Evolutionary conservation across 1,140 invertebrate species (phyloP), one percentile per base, ranked within the genome.

Genomic region (Doryteuthis pealeii): DNA sequence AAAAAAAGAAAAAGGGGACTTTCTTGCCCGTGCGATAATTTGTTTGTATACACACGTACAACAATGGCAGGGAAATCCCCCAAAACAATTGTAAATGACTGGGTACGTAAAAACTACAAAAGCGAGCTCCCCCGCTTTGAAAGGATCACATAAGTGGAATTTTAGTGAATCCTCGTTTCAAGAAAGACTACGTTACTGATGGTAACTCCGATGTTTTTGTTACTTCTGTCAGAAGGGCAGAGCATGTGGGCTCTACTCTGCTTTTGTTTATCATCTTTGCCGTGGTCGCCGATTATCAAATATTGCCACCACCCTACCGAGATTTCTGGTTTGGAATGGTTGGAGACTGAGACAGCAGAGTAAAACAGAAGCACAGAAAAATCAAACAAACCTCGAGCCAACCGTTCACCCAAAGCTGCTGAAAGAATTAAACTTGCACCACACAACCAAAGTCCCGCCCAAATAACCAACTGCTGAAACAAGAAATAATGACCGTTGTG

Each of bases 51-150:
- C 77, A 87, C 86, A 32, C 74, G 84, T 35, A 83, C 86, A 65
- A 84, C 86, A 74, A 86, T 85, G 86, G 86, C 86, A 32, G 86
- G 85, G 0, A 87, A 87, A 74, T 86, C 85, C 22, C 86, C 86
- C 1, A 87, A 86, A 79, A 84, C 86, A 77, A 86, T 87, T 73
- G 78, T 87, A 0, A 86, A 82, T 69, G 86, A 87, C 74, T 87
- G 86, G 86, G 79, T 80, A 54, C 76, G 86, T n/a, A 87, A 87
- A 75, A 82, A 86, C 74, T 74, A 85, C 1, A 82, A 83, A 62
- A 83, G 81, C 74, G 76, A 79, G n/a, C 74, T 81, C 12, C 83
- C 85, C 18, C 81, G 82, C 43, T 87, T 80, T 77, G 71, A 79
- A 31, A 85, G 84, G 73, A 80, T 83, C 78, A 82, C 68, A 69